Conservation (phyloP, 2,113 vertebrate species). For the Ctenodactylus gundi region DNA sequence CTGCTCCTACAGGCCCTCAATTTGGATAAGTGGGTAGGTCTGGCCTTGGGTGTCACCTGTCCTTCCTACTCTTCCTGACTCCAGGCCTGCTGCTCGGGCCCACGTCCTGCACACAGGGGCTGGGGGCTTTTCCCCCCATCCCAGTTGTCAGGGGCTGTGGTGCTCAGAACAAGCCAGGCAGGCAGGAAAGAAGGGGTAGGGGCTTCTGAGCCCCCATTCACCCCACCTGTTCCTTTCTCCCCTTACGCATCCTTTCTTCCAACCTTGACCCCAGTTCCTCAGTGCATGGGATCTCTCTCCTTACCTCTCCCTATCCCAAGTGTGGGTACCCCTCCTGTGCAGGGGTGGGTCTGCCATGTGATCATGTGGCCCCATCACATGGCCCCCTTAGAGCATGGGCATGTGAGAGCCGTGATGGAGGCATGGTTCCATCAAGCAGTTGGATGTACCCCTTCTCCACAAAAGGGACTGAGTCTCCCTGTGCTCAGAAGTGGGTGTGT, state of each 20-base stretch:
- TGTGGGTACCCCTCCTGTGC: background rate
- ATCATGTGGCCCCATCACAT: constrained; percentile 46
- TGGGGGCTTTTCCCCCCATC: background rate
- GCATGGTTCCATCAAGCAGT: background rate
- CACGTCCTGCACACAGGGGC: constrained; percentile 60
- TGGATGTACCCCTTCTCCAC: background rate
- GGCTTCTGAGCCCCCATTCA: background rate
- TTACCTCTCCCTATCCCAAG: background rate
- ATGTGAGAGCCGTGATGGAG: constrained; percentile 22
- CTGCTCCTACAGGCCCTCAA: constrained; percentile 81
- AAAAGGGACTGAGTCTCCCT: background rate
- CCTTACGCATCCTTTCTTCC: background rate
- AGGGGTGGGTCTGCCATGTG: constrained; percentile 48
- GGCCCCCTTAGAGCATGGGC: constrained; percentile 57
- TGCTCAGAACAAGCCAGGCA: constrained; percentile 59
- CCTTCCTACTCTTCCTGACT: constrained; percentile 41
- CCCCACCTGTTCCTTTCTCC: background rate
- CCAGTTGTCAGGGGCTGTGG: constrained; percentile 57
- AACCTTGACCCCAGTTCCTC: background rate
- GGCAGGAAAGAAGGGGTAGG: constrained; percentile 30
- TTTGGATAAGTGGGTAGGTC: constrained; percentile 88
- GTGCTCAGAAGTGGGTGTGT: background rate
- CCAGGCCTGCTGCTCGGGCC: constrained; percentile 31
- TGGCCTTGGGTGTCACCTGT: constrained; percentile 68
- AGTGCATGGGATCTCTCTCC: constrained; percentile 67